phyloP scores from a whole-genome alignment of 2,888 invertebrate genomes.

The Callyntrura sp. region DNA sequence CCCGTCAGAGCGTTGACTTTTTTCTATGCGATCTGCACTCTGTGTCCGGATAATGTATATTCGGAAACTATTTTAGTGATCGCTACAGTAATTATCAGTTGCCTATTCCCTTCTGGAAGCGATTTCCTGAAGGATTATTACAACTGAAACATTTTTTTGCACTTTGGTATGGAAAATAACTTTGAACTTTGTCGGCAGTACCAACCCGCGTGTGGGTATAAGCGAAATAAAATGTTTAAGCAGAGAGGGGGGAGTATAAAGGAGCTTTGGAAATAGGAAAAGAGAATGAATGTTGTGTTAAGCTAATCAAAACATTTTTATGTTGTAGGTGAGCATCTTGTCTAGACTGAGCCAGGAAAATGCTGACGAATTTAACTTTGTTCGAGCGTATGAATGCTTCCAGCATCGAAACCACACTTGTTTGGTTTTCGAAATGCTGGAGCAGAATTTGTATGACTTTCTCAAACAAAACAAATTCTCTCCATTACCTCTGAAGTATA shows the following conservation, averaged over 20 bases:
- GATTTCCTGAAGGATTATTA: conserved; percentile 63
- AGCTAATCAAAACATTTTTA: too few relatives aligned
- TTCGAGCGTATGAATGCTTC: conserved; percentile 99
- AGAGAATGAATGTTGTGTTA: too few relatives aligned
- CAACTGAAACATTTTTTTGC: conserved; percentile 55
- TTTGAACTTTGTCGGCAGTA: background rate
- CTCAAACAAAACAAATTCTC: conserved; percentile 99
- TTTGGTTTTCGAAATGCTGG: conserved; percentile 99
- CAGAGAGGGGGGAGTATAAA: too few relatives aligned
- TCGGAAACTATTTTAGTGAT: conserved; percentile 61
- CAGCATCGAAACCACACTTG: conserved; percentile 99
- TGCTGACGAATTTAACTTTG: conserved; percentile 99
- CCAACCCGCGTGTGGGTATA: background rate
- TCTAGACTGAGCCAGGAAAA: conserved; percentile 98
- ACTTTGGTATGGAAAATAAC: background rate
- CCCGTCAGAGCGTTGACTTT: background rate
- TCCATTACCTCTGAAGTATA: conserved; percentile 98
- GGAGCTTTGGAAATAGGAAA: too few relatives aligned
- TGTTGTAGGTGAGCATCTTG: conserved; percentile 92
- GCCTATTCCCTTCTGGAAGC: conserved; percentile 57
- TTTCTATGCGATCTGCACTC: conserved; percentile 63
- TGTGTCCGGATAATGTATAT: conserved; percentile 64
- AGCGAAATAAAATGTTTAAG: background rate
- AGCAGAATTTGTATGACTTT: conserved; percentile 99
- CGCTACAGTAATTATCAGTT: conserved; percentile 56